phyloP scores from a whole-genome alignment of 2,797 vertebrate species.

The Oreortyx pictus region DNA sequence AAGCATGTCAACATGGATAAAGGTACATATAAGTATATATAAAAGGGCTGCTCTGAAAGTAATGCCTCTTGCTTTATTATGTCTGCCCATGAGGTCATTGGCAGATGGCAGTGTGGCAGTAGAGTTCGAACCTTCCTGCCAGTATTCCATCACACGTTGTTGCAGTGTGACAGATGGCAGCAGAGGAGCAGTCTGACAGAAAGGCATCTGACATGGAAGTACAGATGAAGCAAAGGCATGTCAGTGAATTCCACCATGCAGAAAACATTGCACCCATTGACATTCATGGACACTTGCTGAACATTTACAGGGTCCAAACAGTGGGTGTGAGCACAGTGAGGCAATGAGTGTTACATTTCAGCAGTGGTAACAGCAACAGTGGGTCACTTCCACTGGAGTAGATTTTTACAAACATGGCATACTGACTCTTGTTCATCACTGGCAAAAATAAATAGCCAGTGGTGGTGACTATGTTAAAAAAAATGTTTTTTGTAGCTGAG shows the following conservation, averaged over 20 bases:
- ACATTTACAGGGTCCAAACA: neutral
- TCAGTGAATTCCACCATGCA: neutral
- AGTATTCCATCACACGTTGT: neutral
- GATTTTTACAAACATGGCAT: too few relatives aligned
- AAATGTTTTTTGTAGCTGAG: too few relatives aligned
- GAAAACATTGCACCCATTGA: neutral
- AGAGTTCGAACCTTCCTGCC: neutral
- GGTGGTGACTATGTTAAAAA: too few relatives aligned
- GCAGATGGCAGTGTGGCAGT: neutral
- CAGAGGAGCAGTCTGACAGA: neutral
- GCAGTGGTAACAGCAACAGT: too few relatives aligned
- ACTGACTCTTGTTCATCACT: too few relatives aligned
- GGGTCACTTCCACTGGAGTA: too few relatives aligned
- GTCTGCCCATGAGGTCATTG: too few relatives aligned
- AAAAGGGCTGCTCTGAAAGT: neutral
- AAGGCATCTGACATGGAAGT: neutral
- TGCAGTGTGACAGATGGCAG: neutral
- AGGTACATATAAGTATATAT: neutral
- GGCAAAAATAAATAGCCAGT: too few relatives aligned
- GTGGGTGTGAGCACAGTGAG: too few relatives aligned
- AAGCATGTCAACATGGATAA: slow-evolving; percentile 36
- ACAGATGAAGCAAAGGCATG: neutral
- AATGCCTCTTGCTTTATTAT: neutral
- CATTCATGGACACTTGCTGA: neutral
- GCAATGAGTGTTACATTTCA: too few relatives aligned